Percentiles rank a stretch among this genome's conserved stretches.
Evolutionary conservation across 2,797 vertebrate species (phyloP).

Genomic region (Paratrypauchen microcephalus): DNA sequence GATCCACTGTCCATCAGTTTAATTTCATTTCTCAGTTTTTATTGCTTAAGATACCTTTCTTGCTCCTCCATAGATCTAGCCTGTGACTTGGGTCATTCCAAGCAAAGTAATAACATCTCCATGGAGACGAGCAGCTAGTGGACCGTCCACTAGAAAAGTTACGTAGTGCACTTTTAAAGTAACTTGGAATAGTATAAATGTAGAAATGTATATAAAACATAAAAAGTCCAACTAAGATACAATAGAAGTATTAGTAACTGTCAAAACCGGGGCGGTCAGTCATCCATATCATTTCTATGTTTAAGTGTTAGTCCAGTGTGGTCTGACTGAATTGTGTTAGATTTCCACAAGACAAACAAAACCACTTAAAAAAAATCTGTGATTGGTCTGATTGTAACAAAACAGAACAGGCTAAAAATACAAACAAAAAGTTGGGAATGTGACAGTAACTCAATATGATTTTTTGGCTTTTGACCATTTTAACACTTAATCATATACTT

Average conservation of each 20-base stretch:
- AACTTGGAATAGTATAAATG: background rate
- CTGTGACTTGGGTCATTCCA: background rate
- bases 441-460: background rate
- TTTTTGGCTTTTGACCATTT: background rate
- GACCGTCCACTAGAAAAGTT: background rate
- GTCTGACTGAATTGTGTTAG: background rate
- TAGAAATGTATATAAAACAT: background rate
- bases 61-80: no score
- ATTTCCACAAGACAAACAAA: background rate
- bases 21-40: no score
- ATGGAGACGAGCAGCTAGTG: background rate
- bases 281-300: no score
- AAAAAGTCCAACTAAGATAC: background rate
- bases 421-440: background rate
- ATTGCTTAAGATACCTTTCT: no score
- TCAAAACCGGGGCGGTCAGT: no score
- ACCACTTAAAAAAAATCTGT: background rate
- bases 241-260: background rate
- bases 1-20: no score
- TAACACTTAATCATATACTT: conserved; percentile 6
- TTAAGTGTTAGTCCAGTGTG: no score
- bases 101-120: background rate
- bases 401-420: background rate
- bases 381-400: background rate
- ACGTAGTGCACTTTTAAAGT: background rate